Percentiles rank a stretch among this genome's conserved stretches.
Evolutionary conservation across 1,140 invertebrate species (phyloP).

Genomic region (Ceratosolen solmsi): DNA sequence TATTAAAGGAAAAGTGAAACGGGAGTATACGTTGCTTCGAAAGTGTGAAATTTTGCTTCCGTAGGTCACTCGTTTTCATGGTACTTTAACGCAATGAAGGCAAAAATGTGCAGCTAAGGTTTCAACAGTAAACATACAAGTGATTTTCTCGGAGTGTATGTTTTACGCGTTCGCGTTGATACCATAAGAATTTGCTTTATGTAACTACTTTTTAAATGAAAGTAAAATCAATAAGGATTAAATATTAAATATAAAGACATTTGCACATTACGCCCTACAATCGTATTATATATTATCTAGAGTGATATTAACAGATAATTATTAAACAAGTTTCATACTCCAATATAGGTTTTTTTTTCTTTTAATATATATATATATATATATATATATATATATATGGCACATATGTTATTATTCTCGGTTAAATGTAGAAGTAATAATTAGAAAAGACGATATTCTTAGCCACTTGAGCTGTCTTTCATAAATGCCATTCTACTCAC

Average conservation of each 20-base stretch:
- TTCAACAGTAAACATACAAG: neutral
- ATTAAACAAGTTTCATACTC: neutral
- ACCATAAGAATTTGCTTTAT: neutral
- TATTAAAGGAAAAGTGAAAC: neutral
- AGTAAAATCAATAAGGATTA: neutral
- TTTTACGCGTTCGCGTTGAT: neutral
- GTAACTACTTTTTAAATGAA: neutral
- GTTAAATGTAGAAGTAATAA: too few relatives aligned
- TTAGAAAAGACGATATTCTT: too few relatives aligned
- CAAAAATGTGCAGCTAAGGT: neutral
- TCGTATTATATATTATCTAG: neutral
- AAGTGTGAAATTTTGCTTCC: neutral
- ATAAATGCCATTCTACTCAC: too few relatives aligned
- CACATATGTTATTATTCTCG: too few relatives aligned
- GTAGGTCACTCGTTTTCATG: neutral
- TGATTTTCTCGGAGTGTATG: neutral
- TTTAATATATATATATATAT: too few relatives aligned
- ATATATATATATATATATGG: too few relatives aligned
- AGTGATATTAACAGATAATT: neutral
- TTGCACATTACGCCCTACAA: neutral
- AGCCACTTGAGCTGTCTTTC: too few relatives aligned
- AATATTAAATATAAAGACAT: neutral
- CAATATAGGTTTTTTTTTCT: too few relatives aligned
- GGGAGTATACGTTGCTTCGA: neutral
- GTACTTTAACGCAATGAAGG: neutral